Conservation (phyloP, 2,113 vertebrate genomes). For the Phasianus colchicus region DNA sequence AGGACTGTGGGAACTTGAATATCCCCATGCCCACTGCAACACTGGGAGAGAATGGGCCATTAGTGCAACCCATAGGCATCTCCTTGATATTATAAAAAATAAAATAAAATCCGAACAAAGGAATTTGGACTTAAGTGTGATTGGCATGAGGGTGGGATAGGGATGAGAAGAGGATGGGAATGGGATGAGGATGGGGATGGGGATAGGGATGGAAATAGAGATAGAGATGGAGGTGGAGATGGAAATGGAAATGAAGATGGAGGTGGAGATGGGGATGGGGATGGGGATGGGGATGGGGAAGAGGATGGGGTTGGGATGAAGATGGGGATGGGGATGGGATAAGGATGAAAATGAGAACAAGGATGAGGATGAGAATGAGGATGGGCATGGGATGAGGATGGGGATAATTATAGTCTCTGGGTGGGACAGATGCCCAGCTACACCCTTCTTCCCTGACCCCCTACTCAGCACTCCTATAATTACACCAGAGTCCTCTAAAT, state of each 20-base stretch:
- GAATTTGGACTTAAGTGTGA: background rate
- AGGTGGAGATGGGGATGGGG: too few relatives aligned
- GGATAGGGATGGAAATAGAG: too few relatives aligned
- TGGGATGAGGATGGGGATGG: too few relatives aligned
- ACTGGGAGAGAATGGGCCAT: background rate
- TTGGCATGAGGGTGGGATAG: too few relatives aligned
- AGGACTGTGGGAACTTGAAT: accelerated
- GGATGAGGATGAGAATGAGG: too few relatives aligned
- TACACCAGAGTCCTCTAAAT: accelerated
- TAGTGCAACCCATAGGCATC: background rate
- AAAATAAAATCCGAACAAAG: background rate
- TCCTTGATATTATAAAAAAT: background rate
- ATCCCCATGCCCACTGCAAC: accelerated
- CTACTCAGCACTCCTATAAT: background rate
- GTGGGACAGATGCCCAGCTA: background rate
- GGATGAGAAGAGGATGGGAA: too few relatives aligned
- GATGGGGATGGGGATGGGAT: too few relatives aligned
- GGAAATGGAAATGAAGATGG: too few relatives aligned
- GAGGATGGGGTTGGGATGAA: too few relatives aligned
- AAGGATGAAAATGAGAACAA: too few relatives aligned
- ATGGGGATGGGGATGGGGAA: too few relatives aligned
- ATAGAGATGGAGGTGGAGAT: too few relatives aligned
- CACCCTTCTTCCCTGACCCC: accelerated
- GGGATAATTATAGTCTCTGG: background rate
- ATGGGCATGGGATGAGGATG: background rate